Conservation (phyloP, 2,888 invertebrate species). For the Hirtodrosophila cameraria region DNA sequence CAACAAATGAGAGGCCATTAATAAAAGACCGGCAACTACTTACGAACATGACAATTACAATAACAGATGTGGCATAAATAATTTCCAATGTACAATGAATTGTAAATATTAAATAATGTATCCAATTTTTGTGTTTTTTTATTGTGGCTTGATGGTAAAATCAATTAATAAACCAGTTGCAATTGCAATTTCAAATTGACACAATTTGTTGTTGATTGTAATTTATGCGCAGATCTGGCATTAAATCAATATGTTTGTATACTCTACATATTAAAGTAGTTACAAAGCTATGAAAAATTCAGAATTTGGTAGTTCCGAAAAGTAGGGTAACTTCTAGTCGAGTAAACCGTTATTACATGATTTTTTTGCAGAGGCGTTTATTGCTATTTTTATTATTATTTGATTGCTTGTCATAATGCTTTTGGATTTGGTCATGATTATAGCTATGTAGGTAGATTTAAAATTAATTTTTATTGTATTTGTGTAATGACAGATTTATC, state of each 20-base stretch:
- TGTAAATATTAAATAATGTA: conserved; percentile 51
- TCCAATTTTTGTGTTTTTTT: conserved; percentile 31
- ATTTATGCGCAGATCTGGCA: conserved; percentile 25
- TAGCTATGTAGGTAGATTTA: not conserved
- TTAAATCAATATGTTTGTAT: conserved; percentile 5
- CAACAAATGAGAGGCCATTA: conserved; percentile 45
- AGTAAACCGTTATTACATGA: too few relatives aligned
- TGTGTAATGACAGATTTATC: too few relatives aligned
- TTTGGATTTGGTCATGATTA: not conserved
- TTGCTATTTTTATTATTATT: not conserved
- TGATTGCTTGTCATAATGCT: not conserved
- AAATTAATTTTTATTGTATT: too few relatives aligned
- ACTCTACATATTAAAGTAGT: not conserved
- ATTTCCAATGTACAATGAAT: conserved; percentile 27
- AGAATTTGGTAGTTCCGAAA: too few relatives aligned
- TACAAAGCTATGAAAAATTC: too few relatives aligned
- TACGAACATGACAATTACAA: conserved; percentile 33
- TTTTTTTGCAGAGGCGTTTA: not conserved
- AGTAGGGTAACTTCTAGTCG: too few relatives aligned
- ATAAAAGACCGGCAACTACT: conserved; percentile 50
- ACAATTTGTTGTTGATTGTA: conserved; percentile 41
- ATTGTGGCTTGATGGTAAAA: conserved; percentile 27
- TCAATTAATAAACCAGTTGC: conserved; percentile 60
- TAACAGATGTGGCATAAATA: conserved; percentile 19
- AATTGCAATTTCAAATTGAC: conserved; percentile 43